Evolutionary conservation across 2,888 invertebrate genomes (phyloP).

Genomic region (Gari tellinella): DNA sequence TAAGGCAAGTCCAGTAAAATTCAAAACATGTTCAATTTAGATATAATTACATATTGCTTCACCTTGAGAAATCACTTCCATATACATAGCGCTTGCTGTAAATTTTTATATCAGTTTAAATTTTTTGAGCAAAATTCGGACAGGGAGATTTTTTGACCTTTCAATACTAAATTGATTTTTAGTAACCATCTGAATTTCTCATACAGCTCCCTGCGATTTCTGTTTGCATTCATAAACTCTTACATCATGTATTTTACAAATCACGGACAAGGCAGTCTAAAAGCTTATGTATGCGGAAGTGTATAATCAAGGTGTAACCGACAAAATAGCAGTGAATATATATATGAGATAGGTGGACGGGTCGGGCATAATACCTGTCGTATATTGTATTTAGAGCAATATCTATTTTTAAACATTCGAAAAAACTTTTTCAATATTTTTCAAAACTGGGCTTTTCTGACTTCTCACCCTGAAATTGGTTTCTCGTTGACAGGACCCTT

Average conservation of each 20-base stretch:
- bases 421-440: neutral
- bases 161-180: too few relatives aligned
- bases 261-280: neutral
- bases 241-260: constrained; percentile 18
- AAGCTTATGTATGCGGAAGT: constrained; percentile 42
- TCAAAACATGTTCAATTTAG: neutral
- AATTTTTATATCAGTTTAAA: constrained; percentile 15
- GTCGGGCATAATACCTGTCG: neutral
- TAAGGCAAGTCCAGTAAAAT: constrained; percentile 55
- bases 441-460: constrained; percentile 48
- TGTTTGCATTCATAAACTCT: constrained; percentile 63
- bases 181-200: constrained; percentile 16
- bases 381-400: neutral
- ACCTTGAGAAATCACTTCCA: constrained; percentile 53
- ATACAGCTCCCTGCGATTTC: constrained; percentile 62
- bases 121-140: constrained; percentile 16
- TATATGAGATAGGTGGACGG: neutral
- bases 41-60: neutral
- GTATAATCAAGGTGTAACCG: constrained; percentile 4
- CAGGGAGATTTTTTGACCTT: constrained; percentile 40
- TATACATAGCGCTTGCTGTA: constrained; percentile 29
- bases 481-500: constrained; percentile 66
- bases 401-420: neutral
- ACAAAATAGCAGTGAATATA: too few relatives aligned
- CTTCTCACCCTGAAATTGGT: constrained; percentile 62